Evolutionary conservation across 2,113 vertebrate species (phyloP).

Genomic region (Cricetomys ansorgei): DNA sequence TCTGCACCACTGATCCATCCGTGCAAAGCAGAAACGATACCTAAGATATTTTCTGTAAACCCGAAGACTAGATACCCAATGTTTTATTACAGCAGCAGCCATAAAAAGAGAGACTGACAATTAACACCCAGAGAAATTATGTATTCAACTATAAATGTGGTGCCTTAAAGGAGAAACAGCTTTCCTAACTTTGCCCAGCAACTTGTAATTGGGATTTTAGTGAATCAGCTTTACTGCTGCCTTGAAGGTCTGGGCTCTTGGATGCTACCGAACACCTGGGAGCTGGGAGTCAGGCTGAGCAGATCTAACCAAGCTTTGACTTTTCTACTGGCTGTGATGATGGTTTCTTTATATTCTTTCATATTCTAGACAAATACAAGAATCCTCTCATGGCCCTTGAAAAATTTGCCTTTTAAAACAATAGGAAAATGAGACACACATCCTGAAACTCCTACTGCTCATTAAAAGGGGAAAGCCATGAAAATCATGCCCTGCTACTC

Average conservation of each 20-base stretch:
- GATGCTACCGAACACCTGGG: background rate
- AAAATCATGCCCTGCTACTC: background rate
- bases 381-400: background rate
- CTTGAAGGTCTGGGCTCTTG: background rate
- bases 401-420: slow-evolving; percentile 43
- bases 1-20: background rate
- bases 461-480: background rate
- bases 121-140: background rate
- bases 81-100: background rate
- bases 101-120: background rate
- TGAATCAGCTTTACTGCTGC: background rate
- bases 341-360: background rate
- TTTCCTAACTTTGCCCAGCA: background rate
- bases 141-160: background rate
- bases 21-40: background rate
- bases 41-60: background rate
- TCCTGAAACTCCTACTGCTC: slow-evolving; percentile 7
- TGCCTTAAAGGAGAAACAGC: background rate
- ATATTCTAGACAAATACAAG: background rate
- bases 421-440: background rate
- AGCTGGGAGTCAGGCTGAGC: slow-evolving; percentile 4
- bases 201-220: background rate
- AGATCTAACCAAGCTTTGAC: background rate
- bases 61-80: background rate
- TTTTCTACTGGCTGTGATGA: background rate